These are phyloP conservation scores for Corythornis vintsioides DNA, from an alignment of 2,113 vertebrate genomes.

Conservation along the genomic window DNA sequence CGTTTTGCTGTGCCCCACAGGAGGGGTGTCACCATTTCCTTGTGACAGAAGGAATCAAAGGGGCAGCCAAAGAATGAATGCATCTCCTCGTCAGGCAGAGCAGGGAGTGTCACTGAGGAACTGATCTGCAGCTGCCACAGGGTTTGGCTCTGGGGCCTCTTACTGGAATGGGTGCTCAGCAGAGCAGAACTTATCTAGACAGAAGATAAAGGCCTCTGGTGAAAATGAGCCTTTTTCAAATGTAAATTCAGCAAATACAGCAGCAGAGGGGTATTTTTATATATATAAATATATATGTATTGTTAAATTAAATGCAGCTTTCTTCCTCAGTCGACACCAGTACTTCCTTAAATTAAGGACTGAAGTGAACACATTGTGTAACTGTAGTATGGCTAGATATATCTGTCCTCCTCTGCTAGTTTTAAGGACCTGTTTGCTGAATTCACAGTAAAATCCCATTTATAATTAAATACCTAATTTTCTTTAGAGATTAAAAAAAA, in stretches of 20 bases:
- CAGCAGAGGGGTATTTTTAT: background rate
- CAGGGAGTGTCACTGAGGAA: background rate
- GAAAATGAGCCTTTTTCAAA: background rate
- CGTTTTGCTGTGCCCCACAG: background rate
- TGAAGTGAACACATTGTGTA: background rate
- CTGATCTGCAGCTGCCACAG: background rate
- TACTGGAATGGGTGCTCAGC: background rate
- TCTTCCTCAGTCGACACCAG: background rate
- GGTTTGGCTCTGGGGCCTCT: background rate
- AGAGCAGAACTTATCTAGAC: background rate
- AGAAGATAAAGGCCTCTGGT: background rate
- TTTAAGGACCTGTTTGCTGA: constrained; percentile 2
- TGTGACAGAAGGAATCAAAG: background rate
- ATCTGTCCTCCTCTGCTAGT: background rate
- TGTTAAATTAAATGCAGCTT: background rate
- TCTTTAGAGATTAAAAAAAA: constrained; percentile 7
- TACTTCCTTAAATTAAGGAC: background rate
- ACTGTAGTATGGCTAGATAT: background rate
- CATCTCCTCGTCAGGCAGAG: background rate
- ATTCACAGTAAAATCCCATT: background rate
- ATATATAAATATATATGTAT: background rate
- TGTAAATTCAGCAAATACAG: background rate
- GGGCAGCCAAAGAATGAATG: background rate
- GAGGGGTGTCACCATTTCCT: background rate
- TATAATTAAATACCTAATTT: constrained; percentile 43